Conservation (phyloP, 2,888 invertebrate genomes). For the Drosophila fulvimacula region DNA sequence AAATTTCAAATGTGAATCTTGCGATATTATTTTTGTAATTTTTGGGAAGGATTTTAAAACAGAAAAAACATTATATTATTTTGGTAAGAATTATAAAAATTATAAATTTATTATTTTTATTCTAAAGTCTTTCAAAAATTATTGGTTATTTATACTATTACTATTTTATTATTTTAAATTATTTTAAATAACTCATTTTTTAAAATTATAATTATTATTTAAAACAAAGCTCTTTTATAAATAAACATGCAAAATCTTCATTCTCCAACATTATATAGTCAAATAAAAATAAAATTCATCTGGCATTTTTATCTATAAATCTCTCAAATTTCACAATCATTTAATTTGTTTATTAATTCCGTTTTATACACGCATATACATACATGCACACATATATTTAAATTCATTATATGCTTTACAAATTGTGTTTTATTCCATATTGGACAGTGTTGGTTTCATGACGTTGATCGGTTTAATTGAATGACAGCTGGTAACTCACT, state of each 20-base stretch:
- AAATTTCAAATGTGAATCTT: not conserved
- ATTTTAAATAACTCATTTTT: too few species aligned
- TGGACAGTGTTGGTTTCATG: slow-evolving; percentile 2
- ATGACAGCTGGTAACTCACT: slow-evolving; percentile 23
- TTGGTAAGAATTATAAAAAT: too few species aligned
- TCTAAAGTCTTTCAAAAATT: too few species aligned
- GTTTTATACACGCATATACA: not conserved
- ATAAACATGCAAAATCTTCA: too few species aligned
- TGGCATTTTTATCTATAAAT: not conserved
- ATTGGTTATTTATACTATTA: too few species aligned
- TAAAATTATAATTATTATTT: too few species aligned
- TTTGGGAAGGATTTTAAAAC: not conserved
- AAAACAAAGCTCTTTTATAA: too few species aligned
- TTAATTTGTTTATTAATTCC: slow-evolving; percentile 4
- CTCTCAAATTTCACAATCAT: not conserved
- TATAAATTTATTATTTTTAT: too few species aligned
- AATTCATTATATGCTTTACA: not conserved
- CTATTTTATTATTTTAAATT: too few species aligned
- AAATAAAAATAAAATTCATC: not conserved
- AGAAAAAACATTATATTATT: not conserved
- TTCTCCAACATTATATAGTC: not conserved
- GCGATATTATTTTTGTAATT: not conserved
- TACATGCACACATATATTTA: too few species aligned
- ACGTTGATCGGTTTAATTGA: slow-evolving; percentile 24
- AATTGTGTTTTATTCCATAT: not conserved